Conservation (phyloP, 2,113 vertebrate species). For the Nycticorax nycticorax region DNA sequence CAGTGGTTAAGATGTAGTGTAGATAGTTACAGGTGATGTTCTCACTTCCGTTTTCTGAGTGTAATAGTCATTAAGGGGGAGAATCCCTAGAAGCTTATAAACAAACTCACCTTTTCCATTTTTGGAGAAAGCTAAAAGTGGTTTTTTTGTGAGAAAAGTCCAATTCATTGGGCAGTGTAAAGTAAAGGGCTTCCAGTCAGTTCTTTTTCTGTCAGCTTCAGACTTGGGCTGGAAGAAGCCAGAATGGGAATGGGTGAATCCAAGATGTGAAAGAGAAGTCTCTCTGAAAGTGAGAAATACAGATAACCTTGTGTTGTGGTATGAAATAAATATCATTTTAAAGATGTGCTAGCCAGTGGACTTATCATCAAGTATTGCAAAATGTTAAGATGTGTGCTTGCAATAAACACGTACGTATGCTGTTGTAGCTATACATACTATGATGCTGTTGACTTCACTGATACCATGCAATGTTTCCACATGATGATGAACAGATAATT, state of each 20-base stretch:
- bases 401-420: background rate
- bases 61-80: background rate
- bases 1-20: background rate
- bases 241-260: background rate
- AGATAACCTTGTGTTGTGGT: background rate
- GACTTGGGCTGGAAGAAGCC: background rate
- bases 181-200: background rate
- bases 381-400: background rate
- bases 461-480: background rate
- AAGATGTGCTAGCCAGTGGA: background rate
- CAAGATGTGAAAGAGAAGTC: background rate
- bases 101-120: background rate
- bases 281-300: background rate
- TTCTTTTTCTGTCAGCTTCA: background rate
- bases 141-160: background rate
- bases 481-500: background rate
- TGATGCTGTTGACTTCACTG: background rate
- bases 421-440: background rate
- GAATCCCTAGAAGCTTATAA: background rate
- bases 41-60: background rate
- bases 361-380: background rate
- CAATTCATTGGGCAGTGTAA: background rate
- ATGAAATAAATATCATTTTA: background rate
- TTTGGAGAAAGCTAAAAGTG: background rate
- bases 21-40: background rate